Conservation (phyloP, 2,888 invertebrate species). For the Eupithecia centaureata region DNA sequence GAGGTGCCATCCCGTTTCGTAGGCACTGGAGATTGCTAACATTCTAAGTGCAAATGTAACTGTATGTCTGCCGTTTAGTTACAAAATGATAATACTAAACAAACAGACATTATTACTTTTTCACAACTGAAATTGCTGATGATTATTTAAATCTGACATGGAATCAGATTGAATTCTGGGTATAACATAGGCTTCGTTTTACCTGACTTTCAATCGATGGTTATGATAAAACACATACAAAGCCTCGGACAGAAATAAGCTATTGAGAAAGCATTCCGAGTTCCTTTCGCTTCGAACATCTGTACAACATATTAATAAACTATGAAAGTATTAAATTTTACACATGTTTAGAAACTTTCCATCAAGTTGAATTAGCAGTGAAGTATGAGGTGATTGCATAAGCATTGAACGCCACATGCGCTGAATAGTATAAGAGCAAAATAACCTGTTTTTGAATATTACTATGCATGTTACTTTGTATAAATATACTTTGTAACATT, state of each 20-base stretch:
- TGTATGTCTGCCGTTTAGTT: neutral
- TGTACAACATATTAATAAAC: neutral
- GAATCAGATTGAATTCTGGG: neutral
- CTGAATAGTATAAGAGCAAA: constrained; percentile 51
- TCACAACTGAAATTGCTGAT: neutral
- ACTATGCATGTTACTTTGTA: neutral
- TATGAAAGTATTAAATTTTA: constrained; percentile 8
- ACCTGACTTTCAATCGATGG: neutral
- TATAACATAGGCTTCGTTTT: neutral
- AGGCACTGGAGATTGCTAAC: no score
- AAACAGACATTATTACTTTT: neutral
- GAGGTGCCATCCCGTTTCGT: no score
- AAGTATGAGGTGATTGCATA: constrained; percentile 66
- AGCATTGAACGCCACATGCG: constrained; percentile 73
- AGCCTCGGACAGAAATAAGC: neutral
- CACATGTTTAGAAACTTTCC: constrained; percentile 2
- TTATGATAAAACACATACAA: neutral
- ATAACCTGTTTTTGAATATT: constrained; percentile 28
- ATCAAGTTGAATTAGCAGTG: constrained; percentile 1
- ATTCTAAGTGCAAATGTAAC: neutral
- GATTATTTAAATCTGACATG: neutral
- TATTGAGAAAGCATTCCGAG: neutral
- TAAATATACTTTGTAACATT: neutral
- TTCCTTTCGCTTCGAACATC: neutral
- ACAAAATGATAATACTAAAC: neutral